Conservation (phyloP, 2,113 vertebrate genomes). For the Trematomus loennbergii region DNA sequence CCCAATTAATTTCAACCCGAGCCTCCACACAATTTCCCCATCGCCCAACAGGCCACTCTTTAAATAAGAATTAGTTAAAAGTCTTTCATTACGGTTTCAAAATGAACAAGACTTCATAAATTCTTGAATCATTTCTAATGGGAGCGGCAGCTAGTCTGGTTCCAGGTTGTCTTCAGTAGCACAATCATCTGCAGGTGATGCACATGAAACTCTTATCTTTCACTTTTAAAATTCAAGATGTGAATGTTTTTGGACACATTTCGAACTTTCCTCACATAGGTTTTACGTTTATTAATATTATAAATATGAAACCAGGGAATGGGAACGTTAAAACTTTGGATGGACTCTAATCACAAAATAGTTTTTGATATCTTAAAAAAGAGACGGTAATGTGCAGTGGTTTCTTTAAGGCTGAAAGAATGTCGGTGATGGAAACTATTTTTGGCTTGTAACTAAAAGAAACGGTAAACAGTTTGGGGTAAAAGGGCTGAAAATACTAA, state of each 20-base stretch:
- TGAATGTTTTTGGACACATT: not conserved
- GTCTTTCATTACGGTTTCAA: not conserved
- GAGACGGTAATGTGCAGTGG: not conserved
- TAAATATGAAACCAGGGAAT: not conserved
- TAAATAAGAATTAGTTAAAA: not conserved
- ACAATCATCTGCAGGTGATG: not conserved
- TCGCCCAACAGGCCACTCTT: not conserved
- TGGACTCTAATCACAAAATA: not conserved
- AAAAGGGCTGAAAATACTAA: not conserved
- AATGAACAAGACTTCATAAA: not conserved
- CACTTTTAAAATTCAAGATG: not conserved
- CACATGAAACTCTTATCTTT: too few relatives aligned
- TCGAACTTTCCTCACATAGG: not conserved
- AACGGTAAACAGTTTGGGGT: not conserved
- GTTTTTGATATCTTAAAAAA: not conserved
- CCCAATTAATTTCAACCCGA: not conserved
- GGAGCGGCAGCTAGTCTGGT: not conserved
- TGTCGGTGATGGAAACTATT: not conserved
- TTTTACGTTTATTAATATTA: not conserved
- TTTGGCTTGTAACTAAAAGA: not conserved
- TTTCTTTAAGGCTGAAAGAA: not conserved
- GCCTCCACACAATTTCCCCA: not conserved
- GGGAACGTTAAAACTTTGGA: not conserved
- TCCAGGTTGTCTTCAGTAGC: not conserved
- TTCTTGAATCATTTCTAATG: not conserved